These are phyloP conservation scores for Triplophysa bombifrons DNA, from an alignment of 2,797 vertebrate species.

Conservation along the genomic window DNA sequence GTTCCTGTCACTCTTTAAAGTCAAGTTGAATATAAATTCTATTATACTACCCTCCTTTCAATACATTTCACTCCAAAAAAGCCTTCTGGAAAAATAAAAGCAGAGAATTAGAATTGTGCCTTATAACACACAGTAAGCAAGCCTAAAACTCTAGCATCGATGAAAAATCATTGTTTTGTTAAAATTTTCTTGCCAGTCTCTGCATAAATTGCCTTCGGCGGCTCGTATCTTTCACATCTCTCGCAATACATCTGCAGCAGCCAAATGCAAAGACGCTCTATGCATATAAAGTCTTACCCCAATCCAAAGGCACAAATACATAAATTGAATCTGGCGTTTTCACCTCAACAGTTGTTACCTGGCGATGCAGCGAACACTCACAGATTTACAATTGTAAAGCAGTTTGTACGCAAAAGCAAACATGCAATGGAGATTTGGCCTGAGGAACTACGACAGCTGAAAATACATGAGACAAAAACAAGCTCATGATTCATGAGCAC, in stretches of 20 bases:
- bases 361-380: not conserved
- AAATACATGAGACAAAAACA: constrained; percentile 9
- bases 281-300: not conserved
- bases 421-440: not conserved
- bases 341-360: not conserved
- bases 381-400: not conserved
- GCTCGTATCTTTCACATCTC: not conserved
- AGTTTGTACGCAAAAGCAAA: not conserved
- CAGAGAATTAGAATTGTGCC: not conserved
- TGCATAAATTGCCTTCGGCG: not conserved
- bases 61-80: not conserved
- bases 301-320: not conserved
- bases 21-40: no score
- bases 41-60: not conserved
- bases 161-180: no score
- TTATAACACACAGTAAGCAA: not conserved
- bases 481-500: not conserved
- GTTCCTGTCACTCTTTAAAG: no score
- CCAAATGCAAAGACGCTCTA: not conserved
- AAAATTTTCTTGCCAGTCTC: not conserved
- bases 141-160: not conserved
- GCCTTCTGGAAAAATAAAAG: not conserved
- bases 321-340: not conserved
- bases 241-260: not conserved
- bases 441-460: not conserved